Conservation (phyloP, 1,140 invertebrate species). For the Hyposmocoma kahamanoa region DNA sequence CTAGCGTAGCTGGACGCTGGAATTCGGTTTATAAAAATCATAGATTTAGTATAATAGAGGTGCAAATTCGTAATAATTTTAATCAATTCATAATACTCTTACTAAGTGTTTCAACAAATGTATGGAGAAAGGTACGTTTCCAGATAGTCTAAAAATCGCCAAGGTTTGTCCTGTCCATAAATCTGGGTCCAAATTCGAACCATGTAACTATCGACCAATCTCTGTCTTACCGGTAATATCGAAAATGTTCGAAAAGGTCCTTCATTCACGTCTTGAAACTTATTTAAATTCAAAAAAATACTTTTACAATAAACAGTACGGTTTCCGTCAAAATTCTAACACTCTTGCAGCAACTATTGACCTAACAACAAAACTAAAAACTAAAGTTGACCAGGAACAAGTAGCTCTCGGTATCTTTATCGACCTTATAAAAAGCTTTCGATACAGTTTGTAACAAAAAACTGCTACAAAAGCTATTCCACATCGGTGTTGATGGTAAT, state of each 20-base stretch:
- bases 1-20: too few relatives aligned
- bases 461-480: not conserved
- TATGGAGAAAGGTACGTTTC: not conserved
- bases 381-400: slow-evolving; percentile 16
- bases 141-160: not conserved
- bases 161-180: not conserved
- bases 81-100: too few relatives aligned
- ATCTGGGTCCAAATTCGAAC: not conserved
- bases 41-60: too few relatives aligned
- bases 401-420: slow-evolving; percentile 18
- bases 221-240: not conserved
- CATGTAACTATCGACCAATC: not conserved
- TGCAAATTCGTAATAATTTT: too few relatives aligned
- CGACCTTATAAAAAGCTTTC: slow-evolving; percentile 3
- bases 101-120: slow-evolving; percentile 1
- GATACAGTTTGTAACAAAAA: slow-evolving; percentile 3
- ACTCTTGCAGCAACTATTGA: slow-evolving; percentile 18
- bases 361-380: slow-evolving; percentile 19
- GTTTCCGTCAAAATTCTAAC: slow-evolving; percentile 16
- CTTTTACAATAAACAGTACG: slow-evolving; percentile 17
- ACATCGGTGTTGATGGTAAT: not conserved
- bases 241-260: slow-evolving; percentile 21
- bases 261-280: slow-evolving; percentile 11
- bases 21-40: too few relatives aligned
- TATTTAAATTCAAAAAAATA: slow-evolving; percentile 14